Base-by-base conservation (phyloP, 2,797 vertebrate genomes). In the Clarias fuscus region DNA sequence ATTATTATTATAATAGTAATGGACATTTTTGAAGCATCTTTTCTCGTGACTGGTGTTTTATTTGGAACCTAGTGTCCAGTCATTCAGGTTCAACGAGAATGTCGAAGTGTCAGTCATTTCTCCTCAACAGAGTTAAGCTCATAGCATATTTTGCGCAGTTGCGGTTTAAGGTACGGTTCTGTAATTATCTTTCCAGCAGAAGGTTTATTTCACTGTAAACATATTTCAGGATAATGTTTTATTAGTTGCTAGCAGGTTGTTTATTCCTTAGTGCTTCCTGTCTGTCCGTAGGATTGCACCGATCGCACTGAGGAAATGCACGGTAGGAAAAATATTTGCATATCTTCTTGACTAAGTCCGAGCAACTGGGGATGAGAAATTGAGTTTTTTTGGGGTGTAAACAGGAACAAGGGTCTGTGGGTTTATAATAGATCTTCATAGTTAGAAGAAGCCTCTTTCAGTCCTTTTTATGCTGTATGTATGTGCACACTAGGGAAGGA, bases 321-420 rank as follows among this genome's bases (percentile, higher is more conserved):
- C 4, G 33, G 59, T n/a, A 64, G 64, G 59, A 64, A 80, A 43
- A 80, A 80, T 64, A 80, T 80, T 80, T 80, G 77, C 77, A 37
- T 0, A 4, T 20, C 1, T 64, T n/a, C 77, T 17, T 0, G 37
- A 40, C 33, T 22, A 17, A 17, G 22, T 62, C 59, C 4, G 77
- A n/a, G 22, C 22, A 40, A 33, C 77, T 64, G 77, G 33, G 33
- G 43, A 37, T 40, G 4, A 43, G 59, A 61, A 17, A 5, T 17
- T 33, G 20, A 37, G 58, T 4, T 13, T 37, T 7, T 37, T 11
- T 40, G 59, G 77, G 22, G 22, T 43, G 59, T 40, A 62, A 79
- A 62, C 22, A 40, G 77, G 33, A 79, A 62, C 14, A 20, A 78
- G 30, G 76, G 18, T 22, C 7, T 33, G 48, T 27, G 1, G 73